Evolutionary conservation across 2,888 invertebrate genomes (phyloP).

Genomic region (Hofmannophila pseudospretella): DNA sequence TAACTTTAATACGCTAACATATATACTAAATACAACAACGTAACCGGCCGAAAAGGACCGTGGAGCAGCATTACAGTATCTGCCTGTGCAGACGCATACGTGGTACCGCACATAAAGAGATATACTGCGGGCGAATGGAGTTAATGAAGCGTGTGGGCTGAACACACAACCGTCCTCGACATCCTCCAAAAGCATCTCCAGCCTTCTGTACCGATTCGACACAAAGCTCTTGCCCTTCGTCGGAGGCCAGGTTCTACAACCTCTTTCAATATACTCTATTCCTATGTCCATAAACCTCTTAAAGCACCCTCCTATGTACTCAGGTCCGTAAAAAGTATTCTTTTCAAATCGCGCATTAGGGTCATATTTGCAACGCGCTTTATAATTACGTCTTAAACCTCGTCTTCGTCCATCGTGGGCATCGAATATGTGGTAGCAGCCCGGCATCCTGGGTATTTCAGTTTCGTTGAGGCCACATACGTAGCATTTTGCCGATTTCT

Average conservation of each 20-base stretch:
- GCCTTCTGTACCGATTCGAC: constrained; percentile 20
- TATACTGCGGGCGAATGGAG: constrained; percentile 22
- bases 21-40: too few species aligned
- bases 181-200: constrained; percentile 26
- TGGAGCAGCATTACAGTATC: constrained; percentile 25
- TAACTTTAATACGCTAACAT: too few species aligned
- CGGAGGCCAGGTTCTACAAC: constrained; percentile 35
- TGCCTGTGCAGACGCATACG: constrained; percentile 24
- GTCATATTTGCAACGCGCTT: constrained; percentile 10
- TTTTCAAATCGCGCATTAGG: too few species aligned
- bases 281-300: constrained; percentile 36
- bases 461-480: constrained; percentile 26
- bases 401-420: background rate
- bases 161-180: constrained; percentile 19
- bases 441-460: constrained; percentile 12
- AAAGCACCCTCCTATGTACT: constrained; percentile 27
- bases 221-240: constrained; percentile 22
- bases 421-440: constrained; percentile 24
- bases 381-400: constrained; percentile 5
- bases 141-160: constrained; percentile 23
- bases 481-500: constrained; percentile 22
- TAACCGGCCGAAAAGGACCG: too few species aligned
- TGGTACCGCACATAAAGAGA: constrained; percentile 24
- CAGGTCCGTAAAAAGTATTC: background rate
- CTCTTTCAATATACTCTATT: constrained; percentile 32